These are phyloP conservation scores for Hippoglossus stenolepis DNA, from an alignment of 2,113 vertebrate species.

Conservation along the genomic window DNA sequence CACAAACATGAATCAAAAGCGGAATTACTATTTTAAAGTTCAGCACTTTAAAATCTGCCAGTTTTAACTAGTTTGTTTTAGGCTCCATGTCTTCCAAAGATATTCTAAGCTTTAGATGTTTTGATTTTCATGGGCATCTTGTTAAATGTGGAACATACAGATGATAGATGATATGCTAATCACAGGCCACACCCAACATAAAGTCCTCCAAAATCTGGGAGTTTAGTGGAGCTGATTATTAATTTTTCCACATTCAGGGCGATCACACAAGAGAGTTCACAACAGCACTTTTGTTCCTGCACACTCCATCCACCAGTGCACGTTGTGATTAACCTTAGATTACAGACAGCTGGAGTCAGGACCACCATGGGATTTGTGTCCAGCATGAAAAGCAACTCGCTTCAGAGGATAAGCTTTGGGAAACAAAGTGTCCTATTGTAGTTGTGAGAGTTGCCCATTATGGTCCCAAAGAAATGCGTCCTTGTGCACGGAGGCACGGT, in stretches of 20 bases:
- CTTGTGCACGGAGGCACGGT: constrained; percentile 19
- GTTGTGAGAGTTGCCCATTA: neutral
- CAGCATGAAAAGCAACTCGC: neutral
- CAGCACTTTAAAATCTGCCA: no score
- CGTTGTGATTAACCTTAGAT: neutral
- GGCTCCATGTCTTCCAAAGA: no score
- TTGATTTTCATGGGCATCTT: neutral
- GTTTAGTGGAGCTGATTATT: neutral
- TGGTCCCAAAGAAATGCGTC: constrained; percentile 15
- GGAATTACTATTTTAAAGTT: no score
- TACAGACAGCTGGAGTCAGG: constrained; percentile 1
- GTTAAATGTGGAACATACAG: neutral
- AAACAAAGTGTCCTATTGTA: constrained; percentile 44
- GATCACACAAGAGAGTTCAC: neutral
- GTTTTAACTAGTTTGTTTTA: no score
- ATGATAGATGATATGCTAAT: neutral
- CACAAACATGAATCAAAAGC: neutral
- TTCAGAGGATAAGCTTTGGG: neutral
- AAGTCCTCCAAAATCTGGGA: no score
- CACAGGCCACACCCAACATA: neutral
- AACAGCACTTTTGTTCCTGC: neutral
- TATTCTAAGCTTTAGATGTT: no score
- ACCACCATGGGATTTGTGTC: constrained; percentile 25
- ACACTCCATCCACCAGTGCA: neutral
- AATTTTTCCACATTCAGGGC: no score